Evolutionary conservation across 2,113 vertebrate genomes (phyloP), one percentile per base, ranked within the genome.

Genomic region (Pithys albifrons): DNA sequence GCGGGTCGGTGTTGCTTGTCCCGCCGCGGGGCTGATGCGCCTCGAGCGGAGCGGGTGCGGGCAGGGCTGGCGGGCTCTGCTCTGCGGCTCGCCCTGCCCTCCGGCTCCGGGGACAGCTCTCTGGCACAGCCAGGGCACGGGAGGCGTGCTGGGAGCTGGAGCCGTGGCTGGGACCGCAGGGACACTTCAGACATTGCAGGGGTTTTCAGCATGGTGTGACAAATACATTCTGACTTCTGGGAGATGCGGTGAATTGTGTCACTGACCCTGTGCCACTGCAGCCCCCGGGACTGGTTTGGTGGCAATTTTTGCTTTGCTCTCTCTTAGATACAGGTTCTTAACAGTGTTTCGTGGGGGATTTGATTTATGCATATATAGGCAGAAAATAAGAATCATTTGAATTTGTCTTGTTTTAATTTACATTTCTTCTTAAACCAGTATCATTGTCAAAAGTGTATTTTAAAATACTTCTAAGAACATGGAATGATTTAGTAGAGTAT

Each of bases 41-140:
- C 41, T 14, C 41, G 41, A 43, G 41, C 41, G 41, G 41, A 14
- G 41, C 41, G 41, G 41, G 41, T 43, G 41, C 41, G 41, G 41
- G 41, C 41, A 15, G 41, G 14, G 41, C 41, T 43, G 41, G 45
- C 45, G 7, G 45, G 45, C 45, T 46, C 45, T 46, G 41, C 41
- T 43, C 41, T 43, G 41, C 41, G 45, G 54, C 72, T 91, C 88
- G 46, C 89, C 95, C 93, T 91, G 92, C 88, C 94, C 89, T 66
- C 7, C 5, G 43, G 91, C 91, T 17, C 41, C 20, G 23, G 43
- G 41, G 64, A 33, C 41, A 28, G 10, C 10, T 62, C 28, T 37
- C 37, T 92, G 91, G 89, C 69, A 84, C 19, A 48, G 82, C 86
- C 25, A 6, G 14, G 18, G 45, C 69, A 31, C 16, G 28, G 41